Conservation (phyloP, 2,888 invertebrate species). For the Petrolisthes manimaculis region DNA sequence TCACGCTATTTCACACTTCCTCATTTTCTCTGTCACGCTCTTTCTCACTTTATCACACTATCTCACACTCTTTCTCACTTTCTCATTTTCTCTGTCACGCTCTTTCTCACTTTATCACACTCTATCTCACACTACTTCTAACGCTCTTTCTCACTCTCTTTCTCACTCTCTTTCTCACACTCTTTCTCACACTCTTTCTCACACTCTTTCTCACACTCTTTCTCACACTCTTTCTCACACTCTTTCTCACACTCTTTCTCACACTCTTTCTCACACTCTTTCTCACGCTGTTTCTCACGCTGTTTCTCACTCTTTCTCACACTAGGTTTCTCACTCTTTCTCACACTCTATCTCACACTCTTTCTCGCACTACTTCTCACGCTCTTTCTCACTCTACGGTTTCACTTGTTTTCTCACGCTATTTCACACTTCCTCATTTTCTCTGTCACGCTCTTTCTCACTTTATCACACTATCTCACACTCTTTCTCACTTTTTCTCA, state of each 20-base stretch:
- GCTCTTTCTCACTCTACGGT: conserved; percentile 3
- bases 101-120: too few species aligned
- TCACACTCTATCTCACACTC: conserved; percentile 6
- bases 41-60: too few species aligned
- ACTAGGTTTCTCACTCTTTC: conserved; percentile 29
- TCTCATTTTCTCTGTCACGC: too few species aligned
- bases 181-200: too few species aligned
- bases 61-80: too few species aligned
- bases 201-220: too few species aligned
- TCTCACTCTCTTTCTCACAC: too few species aligned
- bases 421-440: background rate
- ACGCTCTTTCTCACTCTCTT: too few species aligned
- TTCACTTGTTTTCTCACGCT: background rate
- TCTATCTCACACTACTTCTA: conserved; percentile 13
- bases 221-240: too few species aligned
- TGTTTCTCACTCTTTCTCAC: conserved; percentile 11
- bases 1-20: conserved; percentile 1
- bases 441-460: conserved; percentile 27
- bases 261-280: conserved; percentile 6
- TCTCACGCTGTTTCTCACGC: conserved; percentile 25
- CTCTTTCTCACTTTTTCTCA: too few species aligned
- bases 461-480: too few species aligned
- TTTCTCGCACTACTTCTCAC: conserved; percentile 29
- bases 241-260: conserved; percentile 18
- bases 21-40: conserved; percentile 14